A percentile compares a stretch with the other conserved stretches of the same genome.
These are phyloP conservation scores for Brachypteracias leptosomus DNA, from an alignment of 2,113 vertebrate genomes.

Conservation along the genomic window DNA sequence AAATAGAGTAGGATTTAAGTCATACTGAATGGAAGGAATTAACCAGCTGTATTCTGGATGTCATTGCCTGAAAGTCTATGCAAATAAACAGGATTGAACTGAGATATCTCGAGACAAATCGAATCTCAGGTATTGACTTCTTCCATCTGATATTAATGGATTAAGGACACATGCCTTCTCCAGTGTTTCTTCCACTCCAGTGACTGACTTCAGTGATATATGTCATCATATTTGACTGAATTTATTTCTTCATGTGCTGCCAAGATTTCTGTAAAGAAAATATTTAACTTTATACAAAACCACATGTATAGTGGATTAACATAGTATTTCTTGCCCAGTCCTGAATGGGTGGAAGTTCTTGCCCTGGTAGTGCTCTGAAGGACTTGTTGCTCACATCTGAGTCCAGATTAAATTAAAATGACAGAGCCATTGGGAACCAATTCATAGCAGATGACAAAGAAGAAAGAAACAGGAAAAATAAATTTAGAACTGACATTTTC, in stretches of 20 bases:
- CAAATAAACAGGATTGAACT: not conserved
- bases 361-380: not conserved
- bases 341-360: not conserved
- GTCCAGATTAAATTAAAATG: not conserved
- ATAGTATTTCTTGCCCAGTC: not conserved
- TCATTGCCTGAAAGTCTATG: not conserved
- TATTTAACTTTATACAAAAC: not conserved
- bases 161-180: not conserved
- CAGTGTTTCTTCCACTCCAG: not conserved
- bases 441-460: conserved; percentile 17
- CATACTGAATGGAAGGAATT: not conserved
- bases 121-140: not conserved
- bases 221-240: not conserved
- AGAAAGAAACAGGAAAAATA: not conserved
- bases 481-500: conserved; percentile 39
- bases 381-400: not conserved
- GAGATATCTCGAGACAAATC: not conserved
- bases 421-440: not conserved
- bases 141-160: not conserved
- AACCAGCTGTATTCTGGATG: not conserved
- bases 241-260: not conserved
- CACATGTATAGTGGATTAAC: not conserved
- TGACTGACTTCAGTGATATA: not conserved
- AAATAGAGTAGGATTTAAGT: not conserved
- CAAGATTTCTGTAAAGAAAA: not conserved